Conservation (phyloP, 1,140 invertebrate species). For the Eciton burchellii region DNA sequence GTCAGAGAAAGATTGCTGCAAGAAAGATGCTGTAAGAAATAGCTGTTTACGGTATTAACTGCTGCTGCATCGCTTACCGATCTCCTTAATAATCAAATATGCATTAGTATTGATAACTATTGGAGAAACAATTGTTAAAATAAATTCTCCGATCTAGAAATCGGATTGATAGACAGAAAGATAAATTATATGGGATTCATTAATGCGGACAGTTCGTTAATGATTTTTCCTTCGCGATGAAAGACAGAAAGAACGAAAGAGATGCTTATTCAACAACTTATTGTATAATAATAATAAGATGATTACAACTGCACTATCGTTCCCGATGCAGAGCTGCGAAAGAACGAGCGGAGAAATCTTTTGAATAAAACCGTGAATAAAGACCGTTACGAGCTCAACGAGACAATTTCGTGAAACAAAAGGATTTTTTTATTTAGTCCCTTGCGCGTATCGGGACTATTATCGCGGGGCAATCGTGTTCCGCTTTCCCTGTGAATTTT, state of each 20-base stretch:
- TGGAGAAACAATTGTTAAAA: neutral
- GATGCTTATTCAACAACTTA: slow-evolving; percentile 27
- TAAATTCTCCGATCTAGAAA: too few relatives aligned
- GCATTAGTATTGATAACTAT: slow-evolving; percentile 4
- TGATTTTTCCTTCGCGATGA: neutral
- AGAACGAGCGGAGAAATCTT: slow-evolving; percentile 23
- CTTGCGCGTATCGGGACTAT: slow-evolving; percentile 52
- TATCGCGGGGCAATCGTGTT: slow-evolving; percentile 58
- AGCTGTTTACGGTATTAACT: neutral
- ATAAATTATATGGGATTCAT: neutral
- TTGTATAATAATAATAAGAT: slow-evolving; percentile 26
- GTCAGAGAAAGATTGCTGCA: too few relatives aligned
- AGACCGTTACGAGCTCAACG: slow-evolving; percentile 73
- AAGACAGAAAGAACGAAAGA: neutral
- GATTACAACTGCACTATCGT: slow-evolving; percentile 33
- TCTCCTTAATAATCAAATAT: neutral
- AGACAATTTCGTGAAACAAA: slow-evolving; percentile 68
- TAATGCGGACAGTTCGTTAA: neutral
- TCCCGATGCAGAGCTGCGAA: slow-evolving; percentile 21
- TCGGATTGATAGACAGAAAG: neutral
- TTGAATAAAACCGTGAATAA: slow-evolving; percentile 20
- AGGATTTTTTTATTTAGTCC: slow-evolving; percentile 68
- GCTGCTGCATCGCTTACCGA: neutral
- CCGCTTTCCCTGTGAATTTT: slow-evolving; percentile 68
- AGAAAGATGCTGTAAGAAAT: neutral